Percentiles rank a stretch among this genome's conserved stretches.
phyloP scores from a whole-genome alignment of 2,113 vertebrate genomes.

The Prochilodus magdalenae region DNA sequence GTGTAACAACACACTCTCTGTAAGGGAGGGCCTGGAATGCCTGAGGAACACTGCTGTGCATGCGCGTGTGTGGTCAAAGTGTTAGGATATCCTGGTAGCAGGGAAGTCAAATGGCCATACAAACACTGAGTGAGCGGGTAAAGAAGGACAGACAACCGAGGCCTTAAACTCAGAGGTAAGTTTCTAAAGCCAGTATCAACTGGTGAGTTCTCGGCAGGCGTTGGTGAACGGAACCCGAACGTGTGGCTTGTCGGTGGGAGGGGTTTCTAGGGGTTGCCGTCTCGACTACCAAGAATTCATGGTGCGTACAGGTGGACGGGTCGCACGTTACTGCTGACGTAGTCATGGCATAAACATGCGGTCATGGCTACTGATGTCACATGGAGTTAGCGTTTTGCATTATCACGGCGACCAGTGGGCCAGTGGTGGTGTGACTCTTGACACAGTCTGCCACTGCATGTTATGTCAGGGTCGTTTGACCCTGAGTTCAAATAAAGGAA shows the following conservation, averaged over 20 bases:
- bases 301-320: background rate
- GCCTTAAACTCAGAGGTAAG: conserved; percentile 37
- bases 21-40: conserved; percentile 41
- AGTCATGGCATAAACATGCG: too few species aligned
- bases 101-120: conserved; percentile 13
- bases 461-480: too few species aligned
- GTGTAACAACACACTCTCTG: conserved; percentile 48
- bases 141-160: conserved; percentile 15
- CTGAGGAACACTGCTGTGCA: conserved; percentile 43
- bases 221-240: background rate
- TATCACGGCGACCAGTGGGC: too few species aligned
- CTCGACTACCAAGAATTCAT: background rate
- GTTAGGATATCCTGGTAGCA: conserved; percentile 23
- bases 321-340: too few species aligned
- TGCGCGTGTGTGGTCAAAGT: conserved; percentile 43
- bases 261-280: background rate
- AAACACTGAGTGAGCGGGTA: conserved; percentile 10
- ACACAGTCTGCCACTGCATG: too few species aligned
- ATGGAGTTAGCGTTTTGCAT: too few species aligned
- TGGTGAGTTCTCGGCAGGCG: too few species aligned
- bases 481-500: too few species aligned
- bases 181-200: conserved; percentile 15
- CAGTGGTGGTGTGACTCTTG: too few species aligned
- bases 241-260: background rate
- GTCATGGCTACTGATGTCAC: too few species aligned